Evolutionary conservation across 2,888 invertebrate species (phyloP).

Genomic region (Dicranocentrus wangi): DNA sequence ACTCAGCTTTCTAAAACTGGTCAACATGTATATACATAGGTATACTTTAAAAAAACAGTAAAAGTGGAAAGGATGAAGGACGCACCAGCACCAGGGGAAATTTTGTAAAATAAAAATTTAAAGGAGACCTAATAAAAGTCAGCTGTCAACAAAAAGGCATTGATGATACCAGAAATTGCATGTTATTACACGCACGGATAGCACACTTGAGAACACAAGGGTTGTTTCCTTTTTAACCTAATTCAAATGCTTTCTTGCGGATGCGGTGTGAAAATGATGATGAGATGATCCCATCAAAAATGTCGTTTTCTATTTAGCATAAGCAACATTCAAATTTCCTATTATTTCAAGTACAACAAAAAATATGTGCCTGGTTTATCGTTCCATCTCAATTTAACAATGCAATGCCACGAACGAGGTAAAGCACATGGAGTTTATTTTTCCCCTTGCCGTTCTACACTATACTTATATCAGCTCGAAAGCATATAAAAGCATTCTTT

Average conservation of each 20-base stretch:
- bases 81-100: not conserved
- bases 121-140: not conserved
- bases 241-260: not conserved
- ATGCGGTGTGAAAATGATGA: not conserved
- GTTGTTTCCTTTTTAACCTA: not conserved
- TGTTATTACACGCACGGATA: not conserved
- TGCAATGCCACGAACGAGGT: too few relatives aligned
- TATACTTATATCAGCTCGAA: too few relatives aligned
- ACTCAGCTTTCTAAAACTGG: conserved; percentile 23
- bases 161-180: not conserved
- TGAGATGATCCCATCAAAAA: not conserved
- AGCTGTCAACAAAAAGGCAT: conserved; percentile 10
- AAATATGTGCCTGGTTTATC: too few relatives aligned
- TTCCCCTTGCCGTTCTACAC: too few relatives aligned
- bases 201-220: not conserved
- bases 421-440: too few relatives aligned
- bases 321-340: not conserved
- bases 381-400: too few relatives aligned
- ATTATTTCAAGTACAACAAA: too few relatives aligned
- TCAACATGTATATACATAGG: not conserved
- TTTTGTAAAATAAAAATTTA: not conserved
- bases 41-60: not conserved
- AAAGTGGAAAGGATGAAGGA: not conserved
- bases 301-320: not conserved
- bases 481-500: too few relatives aligned